Conservation (phyloP, 1,140 invertebrate genomes). For the Rhopalosiphum padi region DNA sequence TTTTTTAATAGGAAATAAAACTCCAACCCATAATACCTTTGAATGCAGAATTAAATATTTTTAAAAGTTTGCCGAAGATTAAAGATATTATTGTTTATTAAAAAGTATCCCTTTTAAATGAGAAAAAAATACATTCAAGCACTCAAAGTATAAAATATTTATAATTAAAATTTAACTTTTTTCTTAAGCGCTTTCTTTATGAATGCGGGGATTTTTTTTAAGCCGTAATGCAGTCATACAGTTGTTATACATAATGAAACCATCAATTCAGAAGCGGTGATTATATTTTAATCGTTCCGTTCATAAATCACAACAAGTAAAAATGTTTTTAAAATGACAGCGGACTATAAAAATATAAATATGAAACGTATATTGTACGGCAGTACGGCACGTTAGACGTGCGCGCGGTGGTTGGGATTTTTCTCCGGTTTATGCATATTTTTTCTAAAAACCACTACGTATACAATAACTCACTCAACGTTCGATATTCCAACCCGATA, state of each 20-base stretch:
- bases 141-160: conserved; percentile 25
- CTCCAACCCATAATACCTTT: conserved; percentile 36
- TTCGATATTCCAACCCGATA: not conserved
- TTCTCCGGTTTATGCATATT: not conserved
- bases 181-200: conserved; percentile 10
- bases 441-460: not conserved
- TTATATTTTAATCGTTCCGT: not conserved
- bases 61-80: conserved; percentile 53
- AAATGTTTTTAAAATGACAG: not conserved
- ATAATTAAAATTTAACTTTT: conserved; percentile 46
- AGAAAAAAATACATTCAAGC: not conserved
- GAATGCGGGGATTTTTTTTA: not conserved
- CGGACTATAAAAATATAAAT: not conserved
- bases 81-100: conserved; percentile 39
- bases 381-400: not conserved
- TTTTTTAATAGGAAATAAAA: conserved; percentile 52
- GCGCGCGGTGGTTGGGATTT: not conserved
- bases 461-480: not conserved
- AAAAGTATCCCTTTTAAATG: conserved; percentile 27
- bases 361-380: not conserved
- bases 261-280: not conserved
- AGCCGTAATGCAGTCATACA: not conserved
- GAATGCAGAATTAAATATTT: conserved; percentile 39
- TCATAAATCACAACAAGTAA: not conserved
- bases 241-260: conserved; percentile 3